Conservation (phyloP, 2,113 vertebrate genomes). For the Clinocottus analis region DNA sequence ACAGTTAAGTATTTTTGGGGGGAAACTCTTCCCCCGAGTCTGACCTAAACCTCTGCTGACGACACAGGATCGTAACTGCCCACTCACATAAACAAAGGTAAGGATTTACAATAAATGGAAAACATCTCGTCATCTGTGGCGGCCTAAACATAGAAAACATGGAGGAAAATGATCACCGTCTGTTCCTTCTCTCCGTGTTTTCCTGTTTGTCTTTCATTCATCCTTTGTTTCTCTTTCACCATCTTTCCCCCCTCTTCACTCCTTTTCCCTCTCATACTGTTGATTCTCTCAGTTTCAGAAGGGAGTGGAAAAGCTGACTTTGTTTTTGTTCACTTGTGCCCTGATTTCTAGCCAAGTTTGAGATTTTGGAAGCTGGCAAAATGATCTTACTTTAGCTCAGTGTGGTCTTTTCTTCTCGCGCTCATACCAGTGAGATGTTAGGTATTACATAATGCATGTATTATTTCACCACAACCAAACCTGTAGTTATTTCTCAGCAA, state of each 20-base stretch:
- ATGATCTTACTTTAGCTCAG: background rate
- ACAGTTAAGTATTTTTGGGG: constrained; percentile 25
- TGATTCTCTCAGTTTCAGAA: background rate
- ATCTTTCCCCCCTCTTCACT: too few species aligned
- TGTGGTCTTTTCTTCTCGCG: background rate
- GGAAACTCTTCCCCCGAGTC: constrained; percentile 19
- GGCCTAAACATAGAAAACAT: constrained; percentile 12
- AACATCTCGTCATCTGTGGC: constrained; percentile 22
- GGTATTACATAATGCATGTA: background rate
- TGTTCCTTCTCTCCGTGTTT: constrained; percentile 5
- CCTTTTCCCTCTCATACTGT: background rate
- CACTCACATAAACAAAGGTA: constrained; percentile 37
- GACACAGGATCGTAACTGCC: constrained; percentile 6
- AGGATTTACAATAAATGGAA: constrained; percentile 33
- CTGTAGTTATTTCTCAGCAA: background rate
- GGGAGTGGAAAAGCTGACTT: background rate
- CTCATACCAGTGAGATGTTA: background rate
- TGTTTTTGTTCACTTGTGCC: background rate
- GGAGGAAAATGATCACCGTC: constrained; percentile 26
- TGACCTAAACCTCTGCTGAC: constrained; percentile 32
- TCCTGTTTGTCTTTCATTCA: background rate
- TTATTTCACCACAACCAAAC: background rate
- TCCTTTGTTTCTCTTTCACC: background rate
- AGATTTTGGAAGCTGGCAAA: background rate
- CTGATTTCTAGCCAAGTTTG: background rate